Evolutionary conservation across 2,113 vertebrate species (phyloP), one percentile per base, ranked within the genome.

Genomic region (Cricetomys ansorgei): DNA sequence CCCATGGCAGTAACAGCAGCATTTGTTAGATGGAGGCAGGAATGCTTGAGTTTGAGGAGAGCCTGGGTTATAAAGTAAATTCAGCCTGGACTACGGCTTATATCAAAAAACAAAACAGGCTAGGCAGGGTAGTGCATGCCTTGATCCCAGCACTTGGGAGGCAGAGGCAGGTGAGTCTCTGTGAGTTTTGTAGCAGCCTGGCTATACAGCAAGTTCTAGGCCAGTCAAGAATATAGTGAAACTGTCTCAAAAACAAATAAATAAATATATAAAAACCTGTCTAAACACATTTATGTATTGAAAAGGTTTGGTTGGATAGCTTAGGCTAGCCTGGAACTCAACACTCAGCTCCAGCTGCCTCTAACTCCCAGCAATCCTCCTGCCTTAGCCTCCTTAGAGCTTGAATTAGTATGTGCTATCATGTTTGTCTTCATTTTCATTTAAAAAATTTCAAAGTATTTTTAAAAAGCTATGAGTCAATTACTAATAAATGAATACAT

Each of bases 401-500:
- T 23, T 37, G 48, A 53, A 53, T 53, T 79, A 53, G n/a, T 7
- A 9, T 72, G 37, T 53, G 55, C n/a, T 29, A 76, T 48, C 43
- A 76, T 8, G 43, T 31, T 48, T 45, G 48, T 43, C 34, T 79
- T 55, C 21, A 80, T n/a, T 80, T 55, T 80, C 77, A 31, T 80
- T 80, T 55, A 55, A 57, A 80, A 57, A 57, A 53, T 25, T n/a
- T n/a, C 7, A 70, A 59, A 31, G 57, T 19, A 31, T 43, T 65
- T 83, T 85, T 64, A 45, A 45, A 45, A 65, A n/a, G 34, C 15
- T 94, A 25, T 57, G 25, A 21, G 50, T 13, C 3, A 12, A 85
- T 45, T 67, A 91, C 62, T 92, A 88, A 91, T 67, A 85, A 25
- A 85, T 67, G 23, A 90, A 69, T 48, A 76, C 4, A 50, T 94